Conservation (phyloP, 2,888 invertebrate genomes). For the Tolmerus cingulatus region DNA sequence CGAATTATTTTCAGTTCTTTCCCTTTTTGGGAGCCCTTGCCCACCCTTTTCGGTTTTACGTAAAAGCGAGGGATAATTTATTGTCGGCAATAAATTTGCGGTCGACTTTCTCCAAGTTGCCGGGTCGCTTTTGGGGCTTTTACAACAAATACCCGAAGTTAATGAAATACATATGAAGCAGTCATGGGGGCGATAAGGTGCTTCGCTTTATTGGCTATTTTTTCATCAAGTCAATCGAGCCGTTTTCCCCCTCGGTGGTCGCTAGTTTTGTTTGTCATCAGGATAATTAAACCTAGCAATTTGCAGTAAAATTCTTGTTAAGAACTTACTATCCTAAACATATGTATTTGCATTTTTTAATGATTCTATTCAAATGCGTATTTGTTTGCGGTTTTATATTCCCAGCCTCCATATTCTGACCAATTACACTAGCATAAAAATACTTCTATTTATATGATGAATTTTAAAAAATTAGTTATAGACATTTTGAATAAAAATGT, state of each 20-base stretch:
- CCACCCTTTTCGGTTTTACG: slow-evolving; percentile 29
- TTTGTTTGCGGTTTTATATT: no score
- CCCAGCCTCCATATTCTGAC: no score
- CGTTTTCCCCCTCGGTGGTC: neutral
- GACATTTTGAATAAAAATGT: no score
- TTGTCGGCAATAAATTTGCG: slow-evolving; percentile 41
- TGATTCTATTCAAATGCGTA: no score
- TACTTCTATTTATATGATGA: no score
- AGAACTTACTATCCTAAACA: neutral
- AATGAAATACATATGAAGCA: slow-evolving; percentile 39
- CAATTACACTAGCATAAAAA: no score
- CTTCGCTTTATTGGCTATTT: neutral
- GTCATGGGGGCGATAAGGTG: neutral
- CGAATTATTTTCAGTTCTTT: neutral
- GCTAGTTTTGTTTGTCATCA: neutral
- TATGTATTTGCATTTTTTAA: no score
- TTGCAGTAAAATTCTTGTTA: neutral
- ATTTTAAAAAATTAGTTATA: no score
- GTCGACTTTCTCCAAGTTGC: slow-evolving; percentile 35
- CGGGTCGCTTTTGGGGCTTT: slow-evolving; percentile 3
- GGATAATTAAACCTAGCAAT: neutral
- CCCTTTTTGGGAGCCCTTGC: neutral
- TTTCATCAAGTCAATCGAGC: neutral
- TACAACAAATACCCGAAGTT: slow-evolving; percentile 17
- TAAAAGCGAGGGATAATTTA: slow-evolving; percentile 34